Percentiles rank a stretch among this genome's conserved stretches.
phyloP scores from a whole-genome alignment of 2,888 invertebrate genomes.

The Pomacea canaliculata region DNA sequence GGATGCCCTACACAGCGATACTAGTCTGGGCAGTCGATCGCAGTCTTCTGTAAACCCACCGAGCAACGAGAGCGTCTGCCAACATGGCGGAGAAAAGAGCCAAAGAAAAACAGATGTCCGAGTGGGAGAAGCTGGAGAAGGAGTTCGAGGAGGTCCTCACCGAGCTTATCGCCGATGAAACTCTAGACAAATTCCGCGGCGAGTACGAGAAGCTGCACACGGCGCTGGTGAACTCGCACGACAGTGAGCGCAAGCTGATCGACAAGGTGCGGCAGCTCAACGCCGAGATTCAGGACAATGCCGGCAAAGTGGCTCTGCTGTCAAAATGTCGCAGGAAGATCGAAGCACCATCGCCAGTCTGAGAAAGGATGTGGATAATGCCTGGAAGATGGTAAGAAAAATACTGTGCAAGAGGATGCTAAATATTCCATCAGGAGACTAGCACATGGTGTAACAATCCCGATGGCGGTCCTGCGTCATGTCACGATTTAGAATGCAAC shows the following conservation, averaged over 20 bases:
- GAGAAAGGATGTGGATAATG: constrained; percentile 74
- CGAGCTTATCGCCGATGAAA: constrained; percentile 77
- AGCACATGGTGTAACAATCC: no score
- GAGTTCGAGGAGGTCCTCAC: constrained; percentile 40
- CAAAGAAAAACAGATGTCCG: not conserved
- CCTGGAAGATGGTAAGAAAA: constrained; percentile 76
- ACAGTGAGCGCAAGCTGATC: constrained; percentile 73
- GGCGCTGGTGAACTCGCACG: constrained; percentile 73
- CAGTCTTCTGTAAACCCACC: no score
- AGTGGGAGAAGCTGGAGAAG: constrained; percentile 19
- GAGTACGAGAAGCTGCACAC: constrained; percentile 82
- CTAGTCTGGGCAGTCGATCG: no score
- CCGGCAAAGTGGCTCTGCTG: constrained; percentile 71
- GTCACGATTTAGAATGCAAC: not conserved
- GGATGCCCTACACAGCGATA: no score
- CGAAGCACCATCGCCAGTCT: constrained; percentile 73
- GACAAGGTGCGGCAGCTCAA: constrained; percentile 72
- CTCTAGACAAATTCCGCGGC: constrained; percentile 76
- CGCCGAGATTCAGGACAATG: constrained; percentile 72
- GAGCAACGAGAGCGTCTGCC: not conserved
- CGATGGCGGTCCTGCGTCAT: not conserved
- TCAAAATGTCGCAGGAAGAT: constrained; percentile 72
- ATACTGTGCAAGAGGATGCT: constrained; percentile 75
- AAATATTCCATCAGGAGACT: no score
- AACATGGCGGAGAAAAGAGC: not conserved